Percentiles rank a stretch among this genome's conserved stretches.
Evolutionary conservation across 2,888 invertebrate species (phyloP).

Genomic region (Caenorhabditis afra): DNA sequence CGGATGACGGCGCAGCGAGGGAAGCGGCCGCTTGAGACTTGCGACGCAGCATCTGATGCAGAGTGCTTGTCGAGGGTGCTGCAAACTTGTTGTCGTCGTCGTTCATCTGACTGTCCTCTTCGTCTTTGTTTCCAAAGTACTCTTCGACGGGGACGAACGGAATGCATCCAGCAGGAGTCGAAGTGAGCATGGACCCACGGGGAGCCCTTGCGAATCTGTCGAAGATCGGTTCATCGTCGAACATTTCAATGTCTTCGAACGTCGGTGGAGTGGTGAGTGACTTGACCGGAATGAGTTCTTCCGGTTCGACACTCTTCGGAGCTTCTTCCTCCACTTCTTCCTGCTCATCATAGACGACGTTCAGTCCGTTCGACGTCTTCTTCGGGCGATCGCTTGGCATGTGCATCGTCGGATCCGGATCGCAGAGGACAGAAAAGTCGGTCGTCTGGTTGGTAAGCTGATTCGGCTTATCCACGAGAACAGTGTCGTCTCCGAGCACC

Average conservation of each 20-base stretch:
- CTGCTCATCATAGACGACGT: slow-evolving; percentile 35
- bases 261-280: slow-evolving; percentile 13
- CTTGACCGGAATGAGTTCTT: neutral
- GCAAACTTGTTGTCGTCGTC: slow-evolving; percentile 10
- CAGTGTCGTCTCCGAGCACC: slow-evolving; percentile 12
- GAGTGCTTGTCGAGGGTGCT: slow-evolving; percentile 20
- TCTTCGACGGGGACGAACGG: slow-evolving; percentile 37
- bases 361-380: slow-evolving; percentile 27
- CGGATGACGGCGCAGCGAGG: neutral
- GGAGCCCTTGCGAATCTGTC: neutral
- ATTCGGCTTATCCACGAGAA: neutral
- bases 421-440: slow-evolving; percentile 46
- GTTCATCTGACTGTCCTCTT: neutral
- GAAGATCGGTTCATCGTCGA: slow-evolving; percentile 26
- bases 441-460: slow-evolving; percentile 5
- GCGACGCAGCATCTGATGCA: slow-evolving; percentile 30
- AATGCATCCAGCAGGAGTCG: slow-evolving; percentile 41
- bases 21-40: slow-evolving; percentile 24
- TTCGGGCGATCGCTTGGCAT: slow-evolving; percentile 2
- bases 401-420: slow-evolving; percentile 45
- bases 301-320: neutral
- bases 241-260: neutral
- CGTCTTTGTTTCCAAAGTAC: slow-evolving; percentile 45
- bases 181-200: slow-evolving; percentile 35
- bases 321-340: neutral